Evolutionary conservation across 2,888 invertebrate species (phyloP).

Genomic region (Ypsolopha sequella): DNA sequence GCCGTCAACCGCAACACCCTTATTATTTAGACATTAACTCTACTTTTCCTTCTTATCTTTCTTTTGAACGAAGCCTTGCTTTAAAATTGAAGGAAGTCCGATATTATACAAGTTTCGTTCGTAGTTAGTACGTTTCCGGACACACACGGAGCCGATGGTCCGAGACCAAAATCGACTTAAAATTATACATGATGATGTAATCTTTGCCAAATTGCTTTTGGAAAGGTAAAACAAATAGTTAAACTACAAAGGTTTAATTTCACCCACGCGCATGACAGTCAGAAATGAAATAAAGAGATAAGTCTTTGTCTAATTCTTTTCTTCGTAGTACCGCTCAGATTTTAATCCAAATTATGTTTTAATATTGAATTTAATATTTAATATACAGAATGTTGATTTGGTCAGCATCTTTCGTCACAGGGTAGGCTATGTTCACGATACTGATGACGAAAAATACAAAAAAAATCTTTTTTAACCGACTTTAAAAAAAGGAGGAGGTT

Average conservation of each 20-base stretch:
- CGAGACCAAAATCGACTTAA: constrained; percentile 16
- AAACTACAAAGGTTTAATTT: background rate
- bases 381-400: no score
- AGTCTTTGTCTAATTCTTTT: no score
- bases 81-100: constrained; percentile 24
- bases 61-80: constrained; percentile 10
- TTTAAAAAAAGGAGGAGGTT: no score
- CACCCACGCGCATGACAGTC: background rate
- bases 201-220: constrained; percentile 2
- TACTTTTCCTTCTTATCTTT: constrained; percentile 24
- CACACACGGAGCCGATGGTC: constrained; percentile 32
- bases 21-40: constrained; percentile 45
- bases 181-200: constrained; percentile 17
- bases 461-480: no score
- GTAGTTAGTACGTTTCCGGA: constrained; percentile 39
- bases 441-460: no score
- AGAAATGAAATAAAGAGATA: no score
- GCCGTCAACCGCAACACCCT: constrained; percentile 17
- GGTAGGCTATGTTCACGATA: no score
- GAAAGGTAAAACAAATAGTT: background rate
- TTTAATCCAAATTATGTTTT: no score
- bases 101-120: constrained; percentile 25
- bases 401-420: no score
- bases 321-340: no score
- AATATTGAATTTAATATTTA: no score